phyloP scores from a whole-genome alignment of 2,888 invertebrate species.

The Mythimna ferrago region DNA sequence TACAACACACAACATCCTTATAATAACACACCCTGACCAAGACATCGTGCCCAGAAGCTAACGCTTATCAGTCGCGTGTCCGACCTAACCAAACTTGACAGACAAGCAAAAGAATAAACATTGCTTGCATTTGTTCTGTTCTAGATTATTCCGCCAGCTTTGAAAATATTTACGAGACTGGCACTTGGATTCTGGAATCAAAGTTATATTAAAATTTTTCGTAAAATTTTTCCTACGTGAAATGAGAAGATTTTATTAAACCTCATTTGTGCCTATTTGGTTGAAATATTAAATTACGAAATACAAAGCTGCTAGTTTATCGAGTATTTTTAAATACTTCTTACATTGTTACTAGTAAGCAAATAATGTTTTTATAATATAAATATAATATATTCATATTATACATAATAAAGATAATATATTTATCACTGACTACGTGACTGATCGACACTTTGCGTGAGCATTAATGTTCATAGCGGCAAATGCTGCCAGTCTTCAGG shows the following conservation, averaged over 20 bases:
- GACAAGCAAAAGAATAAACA: background rate
- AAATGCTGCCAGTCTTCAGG: too few species aligned
- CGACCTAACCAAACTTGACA: background rate
- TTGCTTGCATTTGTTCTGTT: slow-evolving; percentile 3
- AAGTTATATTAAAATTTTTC: background rate
- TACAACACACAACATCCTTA: too few species aligned
- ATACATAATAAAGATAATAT: too few species aligned
- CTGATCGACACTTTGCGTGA: too few species aligned
- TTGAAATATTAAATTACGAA: slow-evolving; percentile 38
- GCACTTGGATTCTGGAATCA: background rate
- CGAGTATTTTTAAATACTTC: background rate
- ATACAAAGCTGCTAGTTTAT: slow-evolving; percentile 24
- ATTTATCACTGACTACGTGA: too few species aligned
- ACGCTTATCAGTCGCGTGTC: background rate
- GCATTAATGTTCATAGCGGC: too few species aligned
- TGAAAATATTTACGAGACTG: background rate
- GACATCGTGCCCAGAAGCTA: background rate
- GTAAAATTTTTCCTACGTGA: slow-evolving; percentile 9
- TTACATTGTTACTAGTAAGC: too few species aligned
- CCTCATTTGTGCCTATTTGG: slow-evolving; percentile 22
- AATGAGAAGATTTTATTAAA: slow-evolving; percentile 20
- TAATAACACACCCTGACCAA: background rate
- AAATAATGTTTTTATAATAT: background rate
- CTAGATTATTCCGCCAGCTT: background rate
- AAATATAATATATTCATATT: background rate